phyloP scores from a whole-genome alignment of 2,113 vertebrate species.

The Podiceps cristatus region DNA sequence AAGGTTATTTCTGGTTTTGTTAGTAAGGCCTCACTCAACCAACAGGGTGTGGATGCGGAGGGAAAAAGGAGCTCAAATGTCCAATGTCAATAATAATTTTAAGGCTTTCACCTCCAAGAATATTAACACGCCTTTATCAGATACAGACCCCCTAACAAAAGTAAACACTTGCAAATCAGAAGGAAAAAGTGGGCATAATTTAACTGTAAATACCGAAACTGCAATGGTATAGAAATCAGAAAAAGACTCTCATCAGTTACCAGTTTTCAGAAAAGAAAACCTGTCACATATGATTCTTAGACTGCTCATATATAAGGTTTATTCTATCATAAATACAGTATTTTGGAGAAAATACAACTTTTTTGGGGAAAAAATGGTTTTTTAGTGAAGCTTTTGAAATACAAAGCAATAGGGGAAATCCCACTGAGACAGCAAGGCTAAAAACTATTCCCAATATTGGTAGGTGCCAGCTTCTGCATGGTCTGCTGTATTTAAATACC shows the following conservation, averaged over 20 bases:
- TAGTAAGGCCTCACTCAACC: neutral
- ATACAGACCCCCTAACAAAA: neutral
- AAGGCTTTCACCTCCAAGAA: neutral
- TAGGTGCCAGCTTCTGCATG: neutral
- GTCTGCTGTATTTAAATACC: neutral
- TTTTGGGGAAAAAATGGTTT: fast-evolving
- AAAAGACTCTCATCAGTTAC: neutral
- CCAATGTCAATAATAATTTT: neutral
- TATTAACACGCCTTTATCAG: neutral
- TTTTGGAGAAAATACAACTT: neutral
- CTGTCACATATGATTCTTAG: neutral
- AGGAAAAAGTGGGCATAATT: neutral
- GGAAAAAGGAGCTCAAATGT: neutral
- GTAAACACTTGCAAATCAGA: neutral
- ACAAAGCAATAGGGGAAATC: neutral
- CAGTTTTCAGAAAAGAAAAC: neutral
- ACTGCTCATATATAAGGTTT: neutral
- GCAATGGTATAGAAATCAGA: neutral
- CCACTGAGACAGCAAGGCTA: neutral
- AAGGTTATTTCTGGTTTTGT: neutral
- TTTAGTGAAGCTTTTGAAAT: neutral
- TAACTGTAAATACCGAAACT: neutral
- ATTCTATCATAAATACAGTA: neutral
- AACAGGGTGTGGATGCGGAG: neutral
- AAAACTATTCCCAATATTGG: neutral